Percentiles rank a stretch among this genome's conserved stretches.
These are phyloP conservation scores for Cotesia typhae DNA, from an alignment of 1,140 invertebrate species.

Conservation along the genomic window DNA sequence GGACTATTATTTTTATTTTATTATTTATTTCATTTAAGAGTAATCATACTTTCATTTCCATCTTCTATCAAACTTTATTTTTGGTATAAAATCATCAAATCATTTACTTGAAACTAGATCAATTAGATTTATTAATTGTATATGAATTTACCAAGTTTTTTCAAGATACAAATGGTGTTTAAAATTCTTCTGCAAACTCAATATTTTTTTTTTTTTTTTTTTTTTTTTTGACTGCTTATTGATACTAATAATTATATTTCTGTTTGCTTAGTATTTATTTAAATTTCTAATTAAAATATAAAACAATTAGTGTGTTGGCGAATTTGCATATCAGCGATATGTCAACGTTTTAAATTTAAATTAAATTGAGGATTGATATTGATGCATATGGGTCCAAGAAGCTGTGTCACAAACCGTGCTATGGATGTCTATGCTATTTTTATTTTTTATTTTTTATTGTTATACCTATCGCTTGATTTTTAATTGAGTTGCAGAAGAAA, in stretches of 20 bases:
- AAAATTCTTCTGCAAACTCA: constrained; percentile 60
- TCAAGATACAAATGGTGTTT: constrained; percentile 44
- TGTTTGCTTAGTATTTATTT: constrained; percentile 6
- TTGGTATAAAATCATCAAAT: too few relatives aligned
- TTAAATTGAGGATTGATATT: background rate
- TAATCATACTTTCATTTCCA: background rate
- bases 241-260: constrained; percentile 11
- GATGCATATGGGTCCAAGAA: constrained; percentile 64
- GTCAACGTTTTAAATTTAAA: background rate
- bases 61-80: too few relatives aligned
- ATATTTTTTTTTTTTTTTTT: constrained; percentile 28
- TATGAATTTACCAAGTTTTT: background rate
- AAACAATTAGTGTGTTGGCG: background rate
- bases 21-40: background rate
- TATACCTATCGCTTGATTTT: constrained; percentile 48
- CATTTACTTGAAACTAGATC: too few relatives aligned
- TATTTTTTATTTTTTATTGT: constrained; percentile 48
- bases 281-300: background rate
- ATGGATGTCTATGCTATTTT: constrained; percentile 35
- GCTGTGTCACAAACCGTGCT: constrained; percentile 57
- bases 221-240: background rate
- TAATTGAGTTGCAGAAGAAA: constrained; percentile 55
- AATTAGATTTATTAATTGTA: background rate
- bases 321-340: background rate
- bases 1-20: constrained; percentile 1